Base-by-base conservation (phyloP, 2,797 vertebrate genomes). In the Selene dorsalis region DNA sequence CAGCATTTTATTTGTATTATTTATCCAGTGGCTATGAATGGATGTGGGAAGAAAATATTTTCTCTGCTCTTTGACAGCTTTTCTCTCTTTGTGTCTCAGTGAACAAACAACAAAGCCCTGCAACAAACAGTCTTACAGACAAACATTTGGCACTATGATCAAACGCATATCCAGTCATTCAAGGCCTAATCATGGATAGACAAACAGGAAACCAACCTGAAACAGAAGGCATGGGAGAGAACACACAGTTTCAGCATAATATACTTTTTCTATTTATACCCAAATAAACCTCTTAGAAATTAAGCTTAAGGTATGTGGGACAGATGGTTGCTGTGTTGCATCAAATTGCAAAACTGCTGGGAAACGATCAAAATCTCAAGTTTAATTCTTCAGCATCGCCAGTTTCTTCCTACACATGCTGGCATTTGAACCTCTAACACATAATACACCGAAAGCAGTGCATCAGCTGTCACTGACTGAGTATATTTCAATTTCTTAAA, bases 111-210 rank as follows among this genome's bases (percentile, higher is more conserved):
- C 85, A 89, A 90, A 85, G 69, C 79, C 17, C n/a, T n/a, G 45
- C 69, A 68, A 82, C 85, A 82, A 83, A 81, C 77, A 81, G 66
- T 70, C 79, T 80, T 67, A 75, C 43, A 77, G 53, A 80, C 72
- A 71, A 87, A 80, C 75, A 83, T 87, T 89, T 92, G 88, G 87
- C 85, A 78, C 28, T 2, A 28, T 55, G 73, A 91, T 88, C 89
- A 89, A 89, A 91, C 61, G 28, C 79, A 38, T 45, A 72, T 75
- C 58, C 84, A 80, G 57, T 43, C 77, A 74, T 84, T 87, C 87
- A 91, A 69, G 86, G 75, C 73, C 76, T 71, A 83, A 91, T 88
- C 72, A 76, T 63, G 71, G 59, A 76, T 10, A 77, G 75, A 86
- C 71, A 79, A 90, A 79, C 35, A 63, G 41, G 83, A 79, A 84